Conservation (phyloP, 2,888 invertebrate genomes). For the Pterostichus niger region DNA sequence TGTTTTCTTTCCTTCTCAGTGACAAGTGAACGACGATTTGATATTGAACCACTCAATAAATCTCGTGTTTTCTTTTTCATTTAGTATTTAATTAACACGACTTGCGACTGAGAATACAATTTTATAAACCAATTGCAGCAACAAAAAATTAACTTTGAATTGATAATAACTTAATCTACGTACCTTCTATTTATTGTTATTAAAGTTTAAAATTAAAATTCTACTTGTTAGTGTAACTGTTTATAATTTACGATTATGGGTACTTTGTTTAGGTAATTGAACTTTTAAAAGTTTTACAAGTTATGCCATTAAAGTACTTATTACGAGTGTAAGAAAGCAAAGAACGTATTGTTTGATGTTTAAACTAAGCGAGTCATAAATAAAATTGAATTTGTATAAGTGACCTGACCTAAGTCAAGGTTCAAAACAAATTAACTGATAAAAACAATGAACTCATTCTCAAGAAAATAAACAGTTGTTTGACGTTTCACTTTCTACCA, state of each 20-base stretch:
- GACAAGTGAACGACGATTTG: slow-evolving; percentile 45
- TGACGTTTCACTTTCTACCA: slow-evolving; percentile 41
- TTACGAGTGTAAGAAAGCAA: no score
- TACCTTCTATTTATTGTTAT: no score
- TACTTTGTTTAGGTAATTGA: no score
- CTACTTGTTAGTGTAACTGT: no score
- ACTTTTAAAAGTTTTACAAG: no score
- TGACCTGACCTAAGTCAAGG: slow-evolving; percentile 48
- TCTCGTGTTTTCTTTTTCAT: background rate
- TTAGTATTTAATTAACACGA: slow-evolving; percentile 26
- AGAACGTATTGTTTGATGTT: slow-evolving; percentile 7
- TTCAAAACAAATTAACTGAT: slow-evolving; percentile 50
- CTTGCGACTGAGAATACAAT: no score
- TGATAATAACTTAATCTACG: no score
- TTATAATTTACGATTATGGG: no score
- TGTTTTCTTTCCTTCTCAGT: slow-evolving; percentile 24
- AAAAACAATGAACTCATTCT: slow-evolving; percentile 54
- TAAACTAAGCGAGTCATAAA: slow-evolving; percentile 7
- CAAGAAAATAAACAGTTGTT: slow-evolving; percentile 46
- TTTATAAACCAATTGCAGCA: no score
- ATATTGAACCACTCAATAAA: slow-evolving; percentile 13
- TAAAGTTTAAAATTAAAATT: no score
- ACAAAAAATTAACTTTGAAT: no score
- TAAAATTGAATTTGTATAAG: slow-evolving; percentile 35
- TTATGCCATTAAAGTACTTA: no score